phyloP scores from a whole-genome alignment of 2,113 vertebrate species.

The Danio rerio region GRCz12tu NC_133180.1:38837501-38838000 shows the following conservation, averaged over 20 bases:
- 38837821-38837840: neutral
- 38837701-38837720: slow-evolving; percentile 50
- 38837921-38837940: neutral
- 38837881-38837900: neutral
- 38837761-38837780: slow-evolving; percentile 58
- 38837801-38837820: slow-evolving; percentile 12
- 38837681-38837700: slow-evolving; percentile 13
- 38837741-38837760: slow-evolving; percentile 61
- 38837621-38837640: neutral
- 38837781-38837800: slow-evolving; percentile 19
- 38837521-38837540: neutral
- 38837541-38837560: neutral
- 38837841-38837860: neutral
- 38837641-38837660: slow-evolving; percentile 71
- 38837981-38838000: neutral
- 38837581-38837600: too few relatives aligned
- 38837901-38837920: neutral
- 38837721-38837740: slow-evolving; percentile 60
- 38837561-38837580: neutral
- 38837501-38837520: slow-evolving; percentile 2
- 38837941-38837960: neutral
- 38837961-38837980: neutral
- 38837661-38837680: slow-evolving; percentile 59
- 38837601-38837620: too few relatives aligned
- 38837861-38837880: neutral